A percentile compares a stretch with the other conserved stretches of the same genome.
Evolutionary conservation across 2,888 invertebrate species (phyloP).

Genomic region (Chydorus sphaericus): DNA sequence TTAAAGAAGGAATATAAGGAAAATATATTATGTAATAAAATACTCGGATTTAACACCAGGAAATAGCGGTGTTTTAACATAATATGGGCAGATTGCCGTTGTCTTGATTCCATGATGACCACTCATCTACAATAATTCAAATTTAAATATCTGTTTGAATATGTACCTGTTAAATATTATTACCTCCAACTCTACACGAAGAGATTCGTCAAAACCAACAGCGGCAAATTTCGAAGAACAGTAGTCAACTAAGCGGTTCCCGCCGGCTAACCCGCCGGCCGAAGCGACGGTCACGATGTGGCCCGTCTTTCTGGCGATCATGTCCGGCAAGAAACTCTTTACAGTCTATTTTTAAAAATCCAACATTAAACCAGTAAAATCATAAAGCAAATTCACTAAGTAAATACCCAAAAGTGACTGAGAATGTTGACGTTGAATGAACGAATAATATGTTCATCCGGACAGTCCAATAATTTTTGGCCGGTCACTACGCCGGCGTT

Average conservation of each 20-base stretch:
- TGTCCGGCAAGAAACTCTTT: slow-evolving; percentile 79
- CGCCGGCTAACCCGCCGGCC: slow-evolving; percentile 69
- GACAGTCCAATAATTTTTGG: slow-evolving; percentile 59
- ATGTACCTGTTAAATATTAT: too few relatives aligned
- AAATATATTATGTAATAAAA: slow-evolving; percentile 13
- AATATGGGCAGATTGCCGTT: slow-evolving; percentile 85
- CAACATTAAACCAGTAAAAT: not conserved
- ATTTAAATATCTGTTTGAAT: not conserved
- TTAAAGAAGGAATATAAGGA: too few relatives aligned
- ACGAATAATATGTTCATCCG: slow-evolving; percentile 68
- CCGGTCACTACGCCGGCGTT: slow-evolving; percentile 85
- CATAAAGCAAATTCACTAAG: not conserved
- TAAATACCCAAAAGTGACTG: slow-evolving; percentile 80
- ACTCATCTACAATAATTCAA: slow-evolving; percentile 5
- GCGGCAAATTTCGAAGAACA: slow-evolving; percentile 90
- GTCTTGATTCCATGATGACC: slow-evolving; percentile 52
- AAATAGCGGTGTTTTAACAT: slow-evolving; percentile 96
- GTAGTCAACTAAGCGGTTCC: slow-evolving; percentile 75
- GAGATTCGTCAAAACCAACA: slow-evolving; percentile 81
- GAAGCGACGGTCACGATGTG: slow-evolving; percentile 90
- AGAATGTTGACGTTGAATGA: slow-evolving; percentile 81
- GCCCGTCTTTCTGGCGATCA: slow-evolving; percentile 73
- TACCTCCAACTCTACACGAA: slow-evolving; percentile 63
- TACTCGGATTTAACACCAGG: slow-evolving; percentile 68
- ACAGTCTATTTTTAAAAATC: slow-evolving; percentile 55